A percentile compares a stretch with the other conserved stretches of the same genome.
phyloP scores from a whole-genome alignment of 2,888 invertebrate genomes.

The Dryocosmus kuriphilus region DNA sequence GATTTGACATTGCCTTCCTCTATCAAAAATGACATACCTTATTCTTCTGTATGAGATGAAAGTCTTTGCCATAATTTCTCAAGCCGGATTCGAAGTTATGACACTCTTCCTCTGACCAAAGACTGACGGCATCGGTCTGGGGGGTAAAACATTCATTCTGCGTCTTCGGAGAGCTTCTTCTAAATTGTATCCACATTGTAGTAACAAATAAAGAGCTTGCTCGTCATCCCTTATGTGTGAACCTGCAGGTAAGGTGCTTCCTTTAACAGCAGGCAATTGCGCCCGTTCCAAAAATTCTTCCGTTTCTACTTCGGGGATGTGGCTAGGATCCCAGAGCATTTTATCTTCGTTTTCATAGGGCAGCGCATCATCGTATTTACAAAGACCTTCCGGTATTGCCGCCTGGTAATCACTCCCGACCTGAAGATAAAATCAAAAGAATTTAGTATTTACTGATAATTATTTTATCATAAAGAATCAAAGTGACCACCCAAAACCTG shows the following conservation, averaged over 20 bases:
- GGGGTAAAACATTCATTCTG: slow-evolving; percentile 85
- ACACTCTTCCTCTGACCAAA: slow-evolving; percentile 99
- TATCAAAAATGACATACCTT: slow-evolving; percentile 81
- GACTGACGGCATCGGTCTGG: slow-evolving; percentile 86
- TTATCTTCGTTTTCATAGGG: slow-evolving; percentile 98
- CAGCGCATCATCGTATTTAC: slow-evolving; percentile 94
- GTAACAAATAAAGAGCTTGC: slow-evolving; percentile 92
- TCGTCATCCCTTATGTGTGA: slow-evolving; percentile 91
- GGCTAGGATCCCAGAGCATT: slow-evolving; percentile 93
- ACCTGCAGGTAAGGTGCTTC: slow-evolving; percentile 83
- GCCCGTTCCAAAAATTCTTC: slow-evolving; percentile 88
- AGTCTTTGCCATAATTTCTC: slow-evolving; percentile 96
- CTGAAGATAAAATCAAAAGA: slow-evolving; percentile 36
- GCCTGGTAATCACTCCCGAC: slow-evolving; percentile 96
- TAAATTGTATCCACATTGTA: slow-evolving; percentile 96
- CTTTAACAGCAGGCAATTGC: slow-evolving; percentile 73
- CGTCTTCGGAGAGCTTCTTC: slow-evolving; percentile 93
- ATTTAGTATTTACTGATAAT: neutral
- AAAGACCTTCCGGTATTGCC: slow-evolving; percentile 93
- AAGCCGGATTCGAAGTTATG: slow-evolving; percentile 97
- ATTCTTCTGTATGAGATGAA: slow-evolving; percentile 94
- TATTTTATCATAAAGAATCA: neutral
- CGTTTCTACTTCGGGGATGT: slow-evolving; percentile 85
- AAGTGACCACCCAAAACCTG: neutral
- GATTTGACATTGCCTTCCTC: neutral